Evolutionary conservation across 1,140 invertebrate genomes (phyloP).

Genomic region (Trachymyrmex cornetzi): DNA sequence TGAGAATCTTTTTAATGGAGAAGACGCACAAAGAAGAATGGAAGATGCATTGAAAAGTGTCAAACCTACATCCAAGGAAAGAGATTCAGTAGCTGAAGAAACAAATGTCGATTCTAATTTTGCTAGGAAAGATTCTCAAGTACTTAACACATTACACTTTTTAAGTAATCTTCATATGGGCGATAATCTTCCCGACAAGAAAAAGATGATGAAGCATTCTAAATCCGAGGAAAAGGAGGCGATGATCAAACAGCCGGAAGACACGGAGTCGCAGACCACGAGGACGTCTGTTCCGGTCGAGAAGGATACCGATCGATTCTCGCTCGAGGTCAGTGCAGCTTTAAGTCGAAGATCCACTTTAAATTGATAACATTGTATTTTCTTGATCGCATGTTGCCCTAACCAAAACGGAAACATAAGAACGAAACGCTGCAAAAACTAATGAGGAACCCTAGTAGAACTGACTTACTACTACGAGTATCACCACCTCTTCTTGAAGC

Average conservation of each 20-base stretch:
- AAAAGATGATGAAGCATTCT: background rate
- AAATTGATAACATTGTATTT: constrained; percentile 51
- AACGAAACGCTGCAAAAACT: constrained; percentile 4
- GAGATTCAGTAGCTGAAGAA: background rate
- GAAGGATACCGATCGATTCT: constrained; percentile 49
- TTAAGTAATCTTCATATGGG: background rate
- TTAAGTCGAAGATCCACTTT: constrained; percentile 62
- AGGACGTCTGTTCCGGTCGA: constrained; percentile 29
- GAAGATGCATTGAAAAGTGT: background rate
- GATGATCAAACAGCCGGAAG: constrained; percentile 20
- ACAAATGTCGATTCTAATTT: background rate
- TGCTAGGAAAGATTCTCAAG: background rate
- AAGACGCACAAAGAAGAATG: background rate
- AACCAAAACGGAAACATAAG: constrained; percentile 37
- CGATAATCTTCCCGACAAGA: background rate
- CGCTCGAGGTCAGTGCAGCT: constrained; percentile 70
- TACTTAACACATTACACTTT: background rate
- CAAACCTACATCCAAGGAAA: background rate
- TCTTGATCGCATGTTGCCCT: constrained; percentile 55
- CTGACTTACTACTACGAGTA: background rate
- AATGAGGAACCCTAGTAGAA: constrained; percentile 25
- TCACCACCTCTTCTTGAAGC: background rate
- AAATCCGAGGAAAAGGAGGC: background rate
- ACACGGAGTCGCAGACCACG: background rate
- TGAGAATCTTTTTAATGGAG: background rate